Evolutionary conservation across 2,888 invertebrate species (phyloP).

Genomic region (Acronicta aceris): DNA sequence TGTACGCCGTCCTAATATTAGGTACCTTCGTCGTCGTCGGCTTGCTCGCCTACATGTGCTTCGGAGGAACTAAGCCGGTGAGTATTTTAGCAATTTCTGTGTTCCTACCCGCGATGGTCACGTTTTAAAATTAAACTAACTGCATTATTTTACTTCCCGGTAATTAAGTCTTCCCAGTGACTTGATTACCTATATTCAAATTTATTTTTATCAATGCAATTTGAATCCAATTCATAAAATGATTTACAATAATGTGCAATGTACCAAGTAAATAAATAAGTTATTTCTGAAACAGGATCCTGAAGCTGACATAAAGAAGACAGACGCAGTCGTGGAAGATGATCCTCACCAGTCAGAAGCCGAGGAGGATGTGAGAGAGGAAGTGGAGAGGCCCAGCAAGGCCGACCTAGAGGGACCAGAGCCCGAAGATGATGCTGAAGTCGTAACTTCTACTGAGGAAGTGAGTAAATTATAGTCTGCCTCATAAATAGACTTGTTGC

Average conservation of each 20-base stretch:
- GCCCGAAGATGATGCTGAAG: constrained; percentile 35
- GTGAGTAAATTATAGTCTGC: constrained; percentile 19
- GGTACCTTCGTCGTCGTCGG: constrained; percentile 94
- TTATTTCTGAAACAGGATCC: constrained; percentile 63
- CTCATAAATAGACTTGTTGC: background rate
- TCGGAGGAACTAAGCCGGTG: constrained; percentile 90
- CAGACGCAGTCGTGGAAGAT: constrained; percentile 91
- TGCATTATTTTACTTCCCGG: too few species aligned
- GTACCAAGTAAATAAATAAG: background rate
- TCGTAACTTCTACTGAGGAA: constrained; percentile 41
- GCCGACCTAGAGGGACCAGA: constrained; percentile 65
- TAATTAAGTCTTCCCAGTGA: too few species aligned
- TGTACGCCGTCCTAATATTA: constrained; percentile 96
- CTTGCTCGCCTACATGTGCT: constrained; percentile 94
- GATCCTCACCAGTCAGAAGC: constrained; percentile 83
- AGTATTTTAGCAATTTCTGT: constrained; percentile 52
- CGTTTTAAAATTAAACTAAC: too few species aligned
- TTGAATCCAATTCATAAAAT: too few species aligned
- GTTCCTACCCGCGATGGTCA: background rate
- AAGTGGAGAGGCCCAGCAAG: constrained; percentile 70
- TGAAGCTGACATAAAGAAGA: constrained; percentile 91
- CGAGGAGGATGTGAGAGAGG: constrained; percentile 63
- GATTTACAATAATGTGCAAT: too few species aligned
- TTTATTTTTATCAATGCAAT: too few species aligned
- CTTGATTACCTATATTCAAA: too few species aligned